Base-by-base conservation (phyloP, 2,113 vertebrate species). In the Lophius piscatorius region DNA sequence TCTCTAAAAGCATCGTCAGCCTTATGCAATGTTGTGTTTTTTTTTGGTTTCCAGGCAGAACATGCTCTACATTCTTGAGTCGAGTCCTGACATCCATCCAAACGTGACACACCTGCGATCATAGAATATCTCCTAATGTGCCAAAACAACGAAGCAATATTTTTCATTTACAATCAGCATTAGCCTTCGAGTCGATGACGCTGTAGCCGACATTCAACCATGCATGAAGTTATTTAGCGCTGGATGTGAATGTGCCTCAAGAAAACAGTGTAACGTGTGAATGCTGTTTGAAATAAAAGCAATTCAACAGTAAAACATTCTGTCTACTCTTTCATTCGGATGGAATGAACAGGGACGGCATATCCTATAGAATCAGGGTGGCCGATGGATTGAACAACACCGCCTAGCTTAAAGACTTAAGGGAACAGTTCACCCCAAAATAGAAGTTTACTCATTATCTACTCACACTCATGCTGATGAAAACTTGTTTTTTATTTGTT, bases 81-180 rank as follows among this genome's bases (percentile, higher is more conserved):
- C n/a, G n/a, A 7, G 7, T 31, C 69, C 6, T 54, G 6, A 44
- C 21, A 62, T 9, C 59, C 39, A 16, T 73, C 47, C 46, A 45
- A 67, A 66, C 74, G 70, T 34, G 59, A 76, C 51, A 51, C 45
- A 57, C 52, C 28, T 34, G 17, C 24, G 34, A 63, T 29, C 29
- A 62, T 20, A 60, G 44, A 50, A 63, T 46, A 57, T 86, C 80
- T 88, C 77, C 80, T 78, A 84, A 62, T 78, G 90, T 91, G 91
- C 89, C 90, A 91, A 91, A n/a, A 91, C 86, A 80, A 84, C 59
- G 9, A 90, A 92, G 91, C 91, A 92, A 92, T 91, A 91, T 89
- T 88, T n/a, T 84, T 89, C 82, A 91, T 91, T 87, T 90, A 74
- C 65, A 75, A 74, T 87, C 75, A 84, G 55, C 76, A 78, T 85